Evolutionary conservation across 2,113 vertebrate species (phyloP).

Genomic region (Scartelaos histophorus): DNA sequence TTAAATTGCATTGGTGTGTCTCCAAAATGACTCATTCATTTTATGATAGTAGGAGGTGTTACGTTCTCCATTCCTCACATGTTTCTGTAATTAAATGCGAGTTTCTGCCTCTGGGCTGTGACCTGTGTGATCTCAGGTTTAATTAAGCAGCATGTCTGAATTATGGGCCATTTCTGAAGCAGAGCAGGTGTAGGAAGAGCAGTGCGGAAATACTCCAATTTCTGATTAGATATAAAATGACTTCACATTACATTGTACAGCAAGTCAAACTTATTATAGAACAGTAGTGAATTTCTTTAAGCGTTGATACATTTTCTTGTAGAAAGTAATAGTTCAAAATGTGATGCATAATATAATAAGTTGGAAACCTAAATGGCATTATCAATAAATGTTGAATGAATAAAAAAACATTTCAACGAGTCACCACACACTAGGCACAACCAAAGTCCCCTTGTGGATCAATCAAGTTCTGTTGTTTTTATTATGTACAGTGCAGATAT

Average conservation of each 20-base stretch:
- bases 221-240: background rate
- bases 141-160: slow-evolving; percentile 2
- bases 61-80: background rate
- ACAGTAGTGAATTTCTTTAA: too few relatives aligned
- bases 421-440: background rate
- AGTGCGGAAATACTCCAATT: background rate
- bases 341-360: too few relatives aligned
- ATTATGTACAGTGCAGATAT: background rate
- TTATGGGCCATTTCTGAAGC: background rate
- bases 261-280: background rate
- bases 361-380: too few relatives aligned
- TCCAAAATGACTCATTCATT: slow-evolving; percentile 3
- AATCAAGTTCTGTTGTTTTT: background rate
- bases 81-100: background rate
- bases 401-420: background rate
- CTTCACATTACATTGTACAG: background rate
- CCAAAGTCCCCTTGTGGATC: background rate
- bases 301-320: background rate
- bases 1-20: background rate
- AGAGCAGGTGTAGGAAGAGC: background rate
- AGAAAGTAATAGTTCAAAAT: too few relatives aligned
- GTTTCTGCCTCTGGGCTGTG: background rate
- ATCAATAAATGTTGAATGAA: background rate
- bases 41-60: background rate
- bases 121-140: background rate